A percentile compares a stretch with the other conserved stretches of the same genome.
Evolutionary conservation across 2,888 invertebrate genomes (phyloP).

Genomic region (Chalcis sispes): DNA sequence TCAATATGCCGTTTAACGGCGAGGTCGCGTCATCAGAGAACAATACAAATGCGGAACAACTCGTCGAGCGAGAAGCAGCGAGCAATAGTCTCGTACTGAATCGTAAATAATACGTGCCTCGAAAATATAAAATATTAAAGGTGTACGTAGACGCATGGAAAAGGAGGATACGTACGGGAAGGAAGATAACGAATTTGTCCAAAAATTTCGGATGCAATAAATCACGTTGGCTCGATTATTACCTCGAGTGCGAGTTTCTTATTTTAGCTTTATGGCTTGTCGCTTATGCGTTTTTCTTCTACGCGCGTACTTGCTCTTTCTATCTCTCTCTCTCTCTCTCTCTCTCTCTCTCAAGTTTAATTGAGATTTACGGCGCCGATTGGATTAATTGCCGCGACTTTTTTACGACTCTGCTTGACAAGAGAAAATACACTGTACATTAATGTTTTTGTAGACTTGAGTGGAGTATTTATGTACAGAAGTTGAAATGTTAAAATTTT

Average conservation of each 20-base stretch:
- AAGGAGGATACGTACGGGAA: not conserved
- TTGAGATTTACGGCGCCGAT: constrained; percentile 26
- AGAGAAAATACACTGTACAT: too few relatives aligned
- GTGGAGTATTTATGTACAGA: too few relatives aligned
- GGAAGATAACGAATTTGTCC: too few relatives aligned
- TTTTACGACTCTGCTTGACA: too few relatives aligned
- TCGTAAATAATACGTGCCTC: constrained; percentile 14
- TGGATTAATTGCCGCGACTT: not conserved
- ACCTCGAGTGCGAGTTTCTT: not conserved
- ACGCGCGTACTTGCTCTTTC: too few relatives aligned
- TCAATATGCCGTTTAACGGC: constrained; percentile 28
- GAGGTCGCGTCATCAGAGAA: not conserved
- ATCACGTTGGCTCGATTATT: not conserved
- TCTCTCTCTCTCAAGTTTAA: not conserved
- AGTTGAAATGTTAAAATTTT: too few relatives aligned
- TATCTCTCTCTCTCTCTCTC: too few relatives aligned
- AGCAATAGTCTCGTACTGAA: not conserved
- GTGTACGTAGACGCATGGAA: not conserved
- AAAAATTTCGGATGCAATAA: constrained; percentile 13
- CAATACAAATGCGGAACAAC: constrained; percentile 16
- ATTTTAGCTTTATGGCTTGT: not conserved
- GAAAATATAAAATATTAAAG: too few relatives aligned
- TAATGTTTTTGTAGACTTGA: too few relatives aligned
- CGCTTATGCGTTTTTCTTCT: not conserved
- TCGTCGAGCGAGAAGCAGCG: not conserved